Evolutionary conservation across 2,113 vertebrate genomes (phyloP).

Genomic region (Calidris pugnax): DNA sequence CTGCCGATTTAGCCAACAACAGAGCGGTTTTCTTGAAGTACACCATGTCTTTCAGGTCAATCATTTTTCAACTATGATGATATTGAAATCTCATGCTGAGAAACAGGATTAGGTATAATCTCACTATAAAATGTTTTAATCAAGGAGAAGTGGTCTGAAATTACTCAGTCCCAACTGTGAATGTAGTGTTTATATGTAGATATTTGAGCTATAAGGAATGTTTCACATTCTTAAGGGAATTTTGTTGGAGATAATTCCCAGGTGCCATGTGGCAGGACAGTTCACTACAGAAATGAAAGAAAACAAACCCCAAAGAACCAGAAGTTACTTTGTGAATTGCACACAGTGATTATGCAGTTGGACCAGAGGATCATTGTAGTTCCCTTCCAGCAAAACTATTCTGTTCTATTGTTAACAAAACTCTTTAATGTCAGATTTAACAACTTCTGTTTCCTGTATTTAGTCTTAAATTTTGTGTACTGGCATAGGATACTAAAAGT

Average conservation of each 20-base stretch:
- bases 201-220: neutral
- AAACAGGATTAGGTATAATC: neutral
- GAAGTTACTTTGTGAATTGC: neutral
- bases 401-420: neutral
- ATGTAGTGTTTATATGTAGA: neutral
- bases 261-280: rapidly evolving
- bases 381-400: neutral
- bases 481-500: neutral
- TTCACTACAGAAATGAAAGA: neutral
- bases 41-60: neutral
- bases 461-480: neutral
- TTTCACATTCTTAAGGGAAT: neutral
- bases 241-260: neutral
- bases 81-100: neutral
- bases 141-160: neutral
- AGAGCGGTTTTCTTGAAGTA: neutral
- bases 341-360: neutral
- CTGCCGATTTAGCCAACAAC: neutral
- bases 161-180: neutral
- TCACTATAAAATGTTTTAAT: neutral
- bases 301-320: neutral
- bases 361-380: neutral
- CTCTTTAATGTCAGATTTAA: neutral
- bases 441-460: neutral
- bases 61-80: neutral